These are phyloP conservation scores for Oxycera nigricornis DNA, from an alignment of 2,888 invertebrate genomes.

Conservation along the genomic window DNA sequence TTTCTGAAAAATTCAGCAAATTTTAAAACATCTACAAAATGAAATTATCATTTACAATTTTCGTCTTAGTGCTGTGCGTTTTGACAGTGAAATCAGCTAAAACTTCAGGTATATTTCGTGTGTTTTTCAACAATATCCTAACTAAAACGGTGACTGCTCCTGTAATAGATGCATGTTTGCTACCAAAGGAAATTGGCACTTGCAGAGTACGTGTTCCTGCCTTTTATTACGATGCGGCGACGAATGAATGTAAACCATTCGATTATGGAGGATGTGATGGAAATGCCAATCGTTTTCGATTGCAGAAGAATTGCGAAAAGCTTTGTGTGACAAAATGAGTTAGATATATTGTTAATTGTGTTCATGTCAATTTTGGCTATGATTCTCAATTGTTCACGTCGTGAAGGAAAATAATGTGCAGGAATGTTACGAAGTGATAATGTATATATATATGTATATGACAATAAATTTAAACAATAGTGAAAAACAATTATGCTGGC, in stretches of 20 bases:
- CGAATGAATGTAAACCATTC: constrained; percentile 14
- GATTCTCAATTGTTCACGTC: too few species aligned
- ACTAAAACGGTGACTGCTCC: constrained; percentile 17
- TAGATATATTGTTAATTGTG: neutral
- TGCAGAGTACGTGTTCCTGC: constrained; percentile 10
- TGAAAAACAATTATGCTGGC: too few species aligned
- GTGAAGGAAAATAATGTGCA: too few species aligned
- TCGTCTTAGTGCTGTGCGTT: neutral
- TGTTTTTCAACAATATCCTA: constrained; percentile 10
- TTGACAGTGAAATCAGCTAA: neutral
- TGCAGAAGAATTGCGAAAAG: neutral
- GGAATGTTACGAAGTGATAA: too few species aligned
- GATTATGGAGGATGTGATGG: constrained; percentile 31
- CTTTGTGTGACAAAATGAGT: neutral
- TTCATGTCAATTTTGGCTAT: too few species aligned
- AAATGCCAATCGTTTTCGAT: constrained; percentile 19
- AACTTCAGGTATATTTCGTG: constrained; percentile 16
- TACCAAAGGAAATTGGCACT: constrained; percentile 18
- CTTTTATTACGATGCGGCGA: constrained; percentile 16
- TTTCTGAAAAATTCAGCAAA: too few species aligned
- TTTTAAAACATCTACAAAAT: too few species aligned
- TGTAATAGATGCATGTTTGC: constrained; percentile 1
- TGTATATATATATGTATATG: too few species aligned
- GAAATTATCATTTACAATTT: neutral
- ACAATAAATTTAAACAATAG: too few species aligned